Conservation (phyloP, 2,113 vertebrate genomes). For the Motacilla alba region DNA sequence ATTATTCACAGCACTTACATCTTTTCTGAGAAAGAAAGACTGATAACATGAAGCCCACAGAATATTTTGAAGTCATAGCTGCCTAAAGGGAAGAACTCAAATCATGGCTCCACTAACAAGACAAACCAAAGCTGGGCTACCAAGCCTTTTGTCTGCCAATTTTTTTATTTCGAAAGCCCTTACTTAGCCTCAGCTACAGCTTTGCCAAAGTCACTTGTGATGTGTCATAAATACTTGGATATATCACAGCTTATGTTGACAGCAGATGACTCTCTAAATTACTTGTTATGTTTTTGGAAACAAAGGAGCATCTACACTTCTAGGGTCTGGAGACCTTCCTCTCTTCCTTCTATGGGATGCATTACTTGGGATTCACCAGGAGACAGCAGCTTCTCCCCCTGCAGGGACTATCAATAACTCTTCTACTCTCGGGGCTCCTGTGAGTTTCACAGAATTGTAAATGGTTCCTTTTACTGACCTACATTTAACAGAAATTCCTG, state of each 20-base stretch:
- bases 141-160: not conserved
- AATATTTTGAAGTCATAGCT: not conserved
- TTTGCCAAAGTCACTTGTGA: not conserved
- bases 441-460: not conserved
- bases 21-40: not conserved
- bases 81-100: not conserved
- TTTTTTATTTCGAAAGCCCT: not conserved
- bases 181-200: not conserved
- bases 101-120: not conserved
- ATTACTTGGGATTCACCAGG: not conserved
- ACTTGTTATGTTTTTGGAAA: not conserved
- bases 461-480: not conserved
- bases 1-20: not conserved
- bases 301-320: not conserved
- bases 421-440: not conserved
- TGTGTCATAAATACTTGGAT: not conserved
- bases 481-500: not conserved
- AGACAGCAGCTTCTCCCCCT: not conserved
- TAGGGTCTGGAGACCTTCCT: not conserved
- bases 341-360: not conserved
- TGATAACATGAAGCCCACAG: not conserved
- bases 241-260: not conserved
- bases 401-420: not conserved
- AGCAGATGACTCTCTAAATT: not conserved
- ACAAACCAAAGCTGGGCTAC: not conserved